These are phyloP conservation scores for Trachelipus rathkii DNA, from an alignment of 1,140 invertebrate genomes.

Conservation along the genomic window DNA sequence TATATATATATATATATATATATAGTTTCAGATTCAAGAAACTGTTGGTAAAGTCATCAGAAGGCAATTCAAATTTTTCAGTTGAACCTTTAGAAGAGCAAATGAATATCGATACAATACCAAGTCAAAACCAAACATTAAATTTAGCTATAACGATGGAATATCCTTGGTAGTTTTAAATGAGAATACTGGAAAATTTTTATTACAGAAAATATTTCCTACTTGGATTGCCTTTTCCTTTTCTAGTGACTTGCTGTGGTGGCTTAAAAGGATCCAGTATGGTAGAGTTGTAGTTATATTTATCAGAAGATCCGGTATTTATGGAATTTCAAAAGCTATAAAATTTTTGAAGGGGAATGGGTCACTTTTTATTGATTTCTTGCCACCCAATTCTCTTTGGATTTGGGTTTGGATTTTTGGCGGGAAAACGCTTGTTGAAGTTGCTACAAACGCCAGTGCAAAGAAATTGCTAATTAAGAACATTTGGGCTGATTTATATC, in stretches of 20 bases:
- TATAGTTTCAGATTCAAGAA: too few species aligned
- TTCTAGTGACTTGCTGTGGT: constrained; percentile 30
- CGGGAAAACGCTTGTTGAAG: constrained; percentile 32
- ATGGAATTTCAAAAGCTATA: constrained; percentile 19
- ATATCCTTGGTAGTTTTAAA: constrained; percentile 28
- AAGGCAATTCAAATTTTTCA: too few species aligned
- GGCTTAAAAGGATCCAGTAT: constrained; percentile 20
- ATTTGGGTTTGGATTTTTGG: constrained; percentile 31
- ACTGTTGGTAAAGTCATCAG: too few species aligned
- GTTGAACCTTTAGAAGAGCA: too few species aligned
- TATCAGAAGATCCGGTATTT: constrained; percentile 25
- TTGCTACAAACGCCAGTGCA: background rate
- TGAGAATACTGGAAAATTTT: constrained; percentile 18
- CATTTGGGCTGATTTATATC: background rate
- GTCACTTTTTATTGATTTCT: constrained; percentile 25
- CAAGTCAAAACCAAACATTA: background rate
- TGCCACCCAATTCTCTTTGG: constrained; percentile 29
- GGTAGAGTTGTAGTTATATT: constrained; percentile 28
- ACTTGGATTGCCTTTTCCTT: constrained; percentile 30
- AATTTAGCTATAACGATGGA: constrained; percentile 22
- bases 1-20: too few species aligned
- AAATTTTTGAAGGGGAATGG: constrained; percentile 19
- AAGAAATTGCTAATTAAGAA: background rate
- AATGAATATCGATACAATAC: too few species aligned
- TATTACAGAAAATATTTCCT: constrained; percentile 28